A percentile compares a stretch with the other conserved stretches of the same genome.
Conservation (phyloP, 2,113 vertebrate genomes). For the Indri indri region DNA sequence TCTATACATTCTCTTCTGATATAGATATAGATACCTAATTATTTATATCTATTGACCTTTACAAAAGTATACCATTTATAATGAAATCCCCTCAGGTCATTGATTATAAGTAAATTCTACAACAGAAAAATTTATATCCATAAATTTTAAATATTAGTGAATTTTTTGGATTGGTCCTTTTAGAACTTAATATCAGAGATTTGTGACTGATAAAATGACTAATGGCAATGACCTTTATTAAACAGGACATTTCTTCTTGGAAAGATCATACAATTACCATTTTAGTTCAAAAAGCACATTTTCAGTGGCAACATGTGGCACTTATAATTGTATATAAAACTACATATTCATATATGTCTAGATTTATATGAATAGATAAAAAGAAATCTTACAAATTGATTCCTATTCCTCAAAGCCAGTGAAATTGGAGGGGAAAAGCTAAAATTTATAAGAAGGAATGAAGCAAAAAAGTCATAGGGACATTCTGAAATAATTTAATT, state of each 20-base stretch:
- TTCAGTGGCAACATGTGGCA: not conserved
- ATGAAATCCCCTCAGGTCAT: not conserved
- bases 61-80: not conserved
- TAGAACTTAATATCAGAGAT: not conserved
- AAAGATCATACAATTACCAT: not conserved
- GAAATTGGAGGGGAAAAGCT: not conserved
- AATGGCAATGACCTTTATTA: not conserved
- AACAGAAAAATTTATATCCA: not conserved
- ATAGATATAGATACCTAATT: not conserved
- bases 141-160: not conserved
- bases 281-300: not conserved
- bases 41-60: not conserved
- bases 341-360: not conserved
- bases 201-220: not conserved
- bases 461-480: not conserved
- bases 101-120: not conserved
- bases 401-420: not conserved
- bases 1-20: not conserved
- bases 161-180: not conserved
- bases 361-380: not conserved
- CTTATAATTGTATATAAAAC: not conserved
- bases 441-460: not conserved
- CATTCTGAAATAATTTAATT: not conserved
- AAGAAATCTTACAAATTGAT: not conserved
- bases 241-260: not conserved